Evolutionary conservation across 2,888 invertebrate species (phyloP), one percentile per base, ranked within the genome.

Genomic region (Rhagonycha fulva): DNA sequence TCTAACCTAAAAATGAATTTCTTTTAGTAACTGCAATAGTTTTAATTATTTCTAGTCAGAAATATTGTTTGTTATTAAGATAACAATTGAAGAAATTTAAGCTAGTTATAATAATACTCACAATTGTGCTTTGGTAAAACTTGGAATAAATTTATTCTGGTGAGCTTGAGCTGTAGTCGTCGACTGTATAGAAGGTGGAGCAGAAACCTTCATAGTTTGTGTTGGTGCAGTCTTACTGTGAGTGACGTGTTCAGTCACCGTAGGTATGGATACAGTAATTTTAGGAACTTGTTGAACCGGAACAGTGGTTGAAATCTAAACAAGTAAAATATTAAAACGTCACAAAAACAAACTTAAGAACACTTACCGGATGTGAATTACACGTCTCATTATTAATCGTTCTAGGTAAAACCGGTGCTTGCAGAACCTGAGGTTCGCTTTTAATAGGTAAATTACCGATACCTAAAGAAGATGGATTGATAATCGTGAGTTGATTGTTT

Each of bases 1-100:
- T 94, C 94, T 83, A 95, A 91, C 82, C 95, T 95, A 75, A 80
- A 80, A 85, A 81, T 80, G 79, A 80, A 83, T 63, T 83, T 19
- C 19, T 78, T 82, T n/a, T 47, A 47, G 47, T 47, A 67, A 72
- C 79, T 19, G 19, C 19, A 19, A 19, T 19, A 19, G 19, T 19
- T 19, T 19, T 19, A 19, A 19, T 2, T 19, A 19, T 19, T 19
- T n/a, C n/a, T n/a, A n/a, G n/a, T n/a, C n/a, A n/a, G n/a, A n/a
- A n/a, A n/a, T n/a, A n/a, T n/a, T n/a, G n/a, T n/a, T n/a, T n/a
- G n/a, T n/a, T n/a, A n/a, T n/a, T n/a, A n/a, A n/a, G n/a, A n/a
- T n/a, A 19, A 19, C 19, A 19, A 19, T 19, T 19, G 19, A 19
- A 19, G 19, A 19, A 19, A 19, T 19, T 19, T 19, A 19, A 19